A percentile compares a stretch with the other conserved stretches of the same genome.
Conservation (phyloP, 2,113 vertebrate species). For the Pseudorasbora parva region DNA sequence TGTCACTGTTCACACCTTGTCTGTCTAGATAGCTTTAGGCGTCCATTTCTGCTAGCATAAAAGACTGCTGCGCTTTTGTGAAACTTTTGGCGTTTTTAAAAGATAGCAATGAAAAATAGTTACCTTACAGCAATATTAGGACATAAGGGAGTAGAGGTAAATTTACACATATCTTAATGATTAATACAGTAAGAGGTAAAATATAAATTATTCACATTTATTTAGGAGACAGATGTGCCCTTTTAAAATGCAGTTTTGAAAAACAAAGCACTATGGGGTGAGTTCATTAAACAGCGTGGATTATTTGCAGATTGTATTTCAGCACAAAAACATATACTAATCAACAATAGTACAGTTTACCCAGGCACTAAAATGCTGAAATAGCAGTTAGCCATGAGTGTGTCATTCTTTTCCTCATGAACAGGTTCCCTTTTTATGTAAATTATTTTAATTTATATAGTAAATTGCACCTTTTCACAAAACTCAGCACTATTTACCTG, state of each 20-base stretch:
- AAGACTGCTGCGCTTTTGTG: slow-evolving; percentile 5
- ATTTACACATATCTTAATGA: not conserved
- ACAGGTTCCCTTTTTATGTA: not conserved
- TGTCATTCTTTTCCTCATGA: not conserved
- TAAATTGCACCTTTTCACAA: not conserved
- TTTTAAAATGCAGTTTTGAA: not conserved
- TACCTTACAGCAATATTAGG: not conserved
- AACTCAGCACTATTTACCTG: not conserved
- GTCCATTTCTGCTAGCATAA: not conserved
- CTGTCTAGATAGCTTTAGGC: slow-evolving; percentile 34
- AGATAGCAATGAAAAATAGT: slow-evolving; percentile 8
- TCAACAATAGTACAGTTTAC: not conserved
- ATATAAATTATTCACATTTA: not conserved
- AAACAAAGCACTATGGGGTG: not conserved
- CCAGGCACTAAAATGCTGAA: not conserved
- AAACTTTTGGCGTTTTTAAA: not conserved
- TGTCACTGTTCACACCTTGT: slow-evolving; percentile 38
- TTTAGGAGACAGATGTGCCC: not conserved
- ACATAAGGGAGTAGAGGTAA: not conserved
- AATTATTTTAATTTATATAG: not conserved
- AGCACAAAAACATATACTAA: too few species aligned
- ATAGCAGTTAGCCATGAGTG: not conserved
- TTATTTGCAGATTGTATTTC: not conserved
- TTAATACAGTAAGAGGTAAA: not conserved
- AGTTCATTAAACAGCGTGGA: not conserved